These are phyloP conservation scores for Pseudocheirus occidentalis DNA, from an alignment of 2,797 vertebrate species.

Conservation along the genomic window DNA sequence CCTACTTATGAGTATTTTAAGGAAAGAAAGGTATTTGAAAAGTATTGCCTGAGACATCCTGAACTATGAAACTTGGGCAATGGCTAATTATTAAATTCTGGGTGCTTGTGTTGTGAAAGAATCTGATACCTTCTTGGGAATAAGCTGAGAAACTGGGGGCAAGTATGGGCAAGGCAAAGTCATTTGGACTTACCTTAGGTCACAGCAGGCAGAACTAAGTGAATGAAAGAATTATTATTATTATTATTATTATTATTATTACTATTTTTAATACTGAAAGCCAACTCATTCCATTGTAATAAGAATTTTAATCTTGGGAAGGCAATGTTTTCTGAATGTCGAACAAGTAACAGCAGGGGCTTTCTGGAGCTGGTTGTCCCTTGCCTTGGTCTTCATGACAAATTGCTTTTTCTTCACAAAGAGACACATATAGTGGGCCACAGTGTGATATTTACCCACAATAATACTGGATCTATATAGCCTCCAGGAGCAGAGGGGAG, in stretches of 20 bases:
- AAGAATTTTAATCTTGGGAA: conserved; percentile 30
- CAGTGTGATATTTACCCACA: fast-evolving
- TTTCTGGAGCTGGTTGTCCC: background rate
- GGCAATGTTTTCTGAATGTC: background rate
- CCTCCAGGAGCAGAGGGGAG: background rate
- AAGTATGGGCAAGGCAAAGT: background rate
- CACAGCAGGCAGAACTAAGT: conserved; percentile 58
- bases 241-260: conserved; percentile 23
- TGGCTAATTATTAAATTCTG: background rate
- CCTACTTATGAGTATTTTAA: too few relatives aligned
- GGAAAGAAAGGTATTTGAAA: background rate
- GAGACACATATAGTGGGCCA: background rate
- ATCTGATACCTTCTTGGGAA: conserved; percentile 17
- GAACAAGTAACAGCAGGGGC: background rate
- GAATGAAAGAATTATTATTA: conserved; percentile 17
- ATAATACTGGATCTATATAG: fast-evolving
- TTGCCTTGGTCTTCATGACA: background rate
- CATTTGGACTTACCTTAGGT: conserved; percentile 8
- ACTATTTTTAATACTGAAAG: conserved; percentile 13
- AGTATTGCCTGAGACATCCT: background rate
- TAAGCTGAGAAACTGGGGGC: background rate
- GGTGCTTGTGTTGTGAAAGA: background rate
- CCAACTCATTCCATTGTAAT: background rate
- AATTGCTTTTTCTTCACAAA: conserved; percentile 4
- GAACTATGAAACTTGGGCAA: background rate